A percentile compares a stretch with the other conserved stretches of the same genome.
phyloP scores from a whole-genome alignment of 2,113 vertebrate species.

The Tichodroma muraria region DNA sequence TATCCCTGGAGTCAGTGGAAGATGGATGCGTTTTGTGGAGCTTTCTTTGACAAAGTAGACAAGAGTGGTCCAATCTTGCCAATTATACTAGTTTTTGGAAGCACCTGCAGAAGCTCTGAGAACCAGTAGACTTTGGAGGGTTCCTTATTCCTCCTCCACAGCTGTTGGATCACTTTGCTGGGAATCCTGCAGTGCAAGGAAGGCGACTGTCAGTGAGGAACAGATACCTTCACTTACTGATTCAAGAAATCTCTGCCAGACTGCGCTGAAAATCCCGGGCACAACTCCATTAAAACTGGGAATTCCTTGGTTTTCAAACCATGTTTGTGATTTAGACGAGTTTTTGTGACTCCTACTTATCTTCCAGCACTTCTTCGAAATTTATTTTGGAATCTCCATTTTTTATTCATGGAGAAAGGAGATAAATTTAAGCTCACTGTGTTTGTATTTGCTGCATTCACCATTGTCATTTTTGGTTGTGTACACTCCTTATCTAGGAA shows the following conservation, averaged over 20 bases:
- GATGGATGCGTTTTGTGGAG: neutral
- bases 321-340: neutral
- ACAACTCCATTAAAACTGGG: neutral
- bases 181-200: neutral
- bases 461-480: neutral
- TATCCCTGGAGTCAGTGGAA: neutral
- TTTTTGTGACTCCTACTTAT: neutral
- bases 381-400: neutral
- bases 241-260: neutral
- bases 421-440: neutral
- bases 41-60: neutral
- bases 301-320: neutral
- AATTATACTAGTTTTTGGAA: neutral
- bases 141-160: neutral
- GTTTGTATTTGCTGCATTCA: neutral
- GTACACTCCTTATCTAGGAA: neutral
- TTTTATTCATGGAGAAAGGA: neutral
- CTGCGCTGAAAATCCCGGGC: neutral
- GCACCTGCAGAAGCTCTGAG: neutral
- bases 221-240: neutral
- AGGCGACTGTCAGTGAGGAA: neutral
- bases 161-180: neutral
- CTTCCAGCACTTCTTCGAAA: neutral
- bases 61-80: neutral
- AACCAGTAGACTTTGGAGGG: neutral